Evolutionary conservation across 2,888 invertebrate genomes (phyloP).

Genomic region (Cheilosia urbana): DNA sequence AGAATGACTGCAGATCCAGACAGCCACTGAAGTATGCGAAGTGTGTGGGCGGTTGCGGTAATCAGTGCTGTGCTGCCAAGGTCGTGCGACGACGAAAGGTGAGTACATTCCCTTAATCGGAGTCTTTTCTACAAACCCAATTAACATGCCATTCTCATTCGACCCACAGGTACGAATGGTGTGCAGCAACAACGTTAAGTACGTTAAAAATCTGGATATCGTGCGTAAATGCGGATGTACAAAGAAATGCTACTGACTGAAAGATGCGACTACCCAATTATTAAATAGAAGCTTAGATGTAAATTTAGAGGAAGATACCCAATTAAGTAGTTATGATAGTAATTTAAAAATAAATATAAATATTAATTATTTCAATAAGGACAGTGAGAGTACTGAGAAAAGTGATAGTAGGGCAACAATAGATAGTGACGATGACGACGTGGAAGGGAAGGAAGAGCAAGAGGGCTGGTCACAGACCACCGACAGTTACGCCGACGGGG

Average conservation of each 20-base stretch:
- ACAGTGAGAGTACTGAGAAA: constrained; percentile 69
- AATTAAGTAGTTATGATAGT: constrained; percentile 79
- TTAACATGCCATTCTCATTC: constrained; percentile 10
- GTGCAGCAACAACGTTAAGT: constrained; percentile 95
- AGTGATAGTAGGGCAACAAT: constrained; percentile 75
- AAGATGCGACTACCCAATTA: constrained; percentile 86
- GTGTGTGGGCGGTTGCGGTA: constrained; percentile 92
- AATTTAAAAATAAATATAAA: constrained; percentile 76
- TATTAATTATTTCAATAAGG: constrained; percentile 76
- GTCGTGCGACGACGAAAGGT: constrained; percentile 97
- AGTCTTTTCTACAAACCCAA: not conserved
- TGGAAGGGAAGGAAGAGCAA: constrained; percentile 32
- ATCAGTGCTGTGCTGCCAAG: constrained; percentile 94
- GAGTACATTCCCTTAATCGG: constrained; percentile 64
- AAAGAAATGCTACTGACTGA: constrained; percentile 93
- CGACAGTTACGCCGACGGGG: constrained; percentile 65
- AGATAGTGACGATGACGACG: constrained; percentile 52
- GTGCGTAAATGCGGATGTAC: constrained; percentile 98
- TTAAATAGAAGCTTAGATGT: constrained; percentile 83
- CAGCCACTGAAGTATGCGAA: constrained; percentile 95
- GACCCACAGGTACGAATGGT: constrained; percentile 91
- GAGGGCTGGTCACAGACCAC: constrained; percentile 64
- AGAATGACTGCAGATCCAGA: constrained; percentile 95
- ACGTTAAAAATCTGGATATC: constrained; percentile 97
- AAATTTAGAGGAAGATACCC: constrained; percentile 81